A percentile compares a stretch with the other conserved stretches of the same genome.
Evolutionary conservation across 1,140 invertebrate genomes (phyloP).

Genomic region (Ips typographus): DNA sequence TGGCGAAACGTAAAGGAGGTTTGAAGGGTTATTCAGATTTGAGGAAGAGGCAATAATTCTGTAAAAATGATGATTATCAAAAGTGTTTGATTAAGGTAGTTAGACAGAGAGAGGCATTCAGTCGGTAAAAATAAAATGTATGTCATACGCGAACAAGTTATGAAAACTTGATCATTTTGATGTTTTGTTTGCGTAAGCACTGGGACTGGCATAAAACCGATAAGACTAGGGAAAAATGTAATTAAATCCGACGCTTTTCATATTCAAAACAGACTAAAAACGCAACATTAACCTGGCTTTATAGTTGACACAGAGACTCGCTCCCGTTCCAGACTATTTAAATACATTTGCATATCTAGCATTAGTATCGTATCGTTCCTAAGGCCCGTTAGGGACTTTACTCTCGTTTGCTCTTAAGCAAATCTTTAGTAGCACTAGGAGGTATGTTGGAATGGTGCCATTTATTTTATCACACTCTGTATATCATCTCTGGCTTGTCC

Average conservation of each 20-base stretch:
- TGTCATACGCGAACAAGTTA: not conserved
- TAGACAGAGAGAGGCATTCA: not conserved
- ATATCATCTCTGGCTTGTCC: no score
- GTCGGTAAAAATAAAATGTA: no score
- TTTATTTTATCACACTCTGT: no score
- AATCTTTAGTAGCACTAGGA: no score
- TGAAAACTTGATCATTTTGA: not conserved
- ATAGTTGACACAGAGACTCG: not conserved
- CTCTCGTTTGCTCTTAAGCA: no score
- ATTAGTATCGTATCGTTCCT: not conserved
- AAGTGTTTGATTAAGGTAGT: not conserved
- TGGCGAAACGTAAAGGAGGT: not conserved
- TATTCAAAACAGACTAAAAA: conserved; percentile 6
- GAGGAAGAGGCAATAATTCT: not conserved
- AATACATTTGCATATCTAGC: conserved; percentile 12
- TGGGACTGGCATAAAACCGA: conserved; percentile 3
- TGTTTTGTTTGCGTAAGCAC: not conserved
- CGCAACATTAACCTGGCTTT: conserved; percentile 3
- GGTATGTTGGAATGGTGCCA: no score
- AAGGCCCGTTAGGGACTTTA: no score
- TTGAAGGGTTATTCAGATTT: not conserved
- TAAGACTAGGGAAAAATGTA: not conserved
- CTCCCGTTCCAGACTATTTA: not conserved
- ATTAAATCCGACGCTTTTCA: conserved; percentile 14
- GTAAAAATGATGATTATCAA: not conserved